Evolutionary conservation across 2,113 vertebrate species (phyloP), one percentile per base, ranked within the genome.

Genomic region (Mormyrus lacerda): DNA sequence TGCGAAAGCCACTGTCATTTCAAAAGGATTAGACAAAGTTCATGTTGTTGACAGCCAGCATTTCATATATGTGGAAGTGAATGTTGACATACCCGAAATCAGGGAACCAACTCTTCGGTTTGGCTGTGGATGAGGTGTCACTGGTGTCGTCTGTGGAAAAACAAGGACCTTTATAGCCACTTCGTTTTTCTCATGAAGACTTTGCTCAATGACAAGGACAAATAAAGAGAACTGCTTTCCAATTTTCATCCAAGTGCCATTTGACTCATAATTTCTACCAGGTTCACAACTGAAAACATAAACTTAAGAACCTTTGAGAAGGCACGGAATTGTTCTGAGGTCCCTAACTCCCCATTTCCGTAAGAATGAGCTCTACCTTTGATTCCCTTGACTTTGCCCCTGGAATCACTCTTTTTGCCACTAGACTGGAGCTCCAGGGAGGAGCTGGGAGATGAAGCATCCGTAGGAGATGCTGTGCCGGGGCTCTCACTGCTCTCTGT

Each of bases 71-170:
- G n/a, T 9, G 50, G 42, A 48, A 11, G 45, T 31, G 82, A 11
- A 87, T 11, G n/a, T 19, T 42, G 11, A 87, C 87, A 0, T 42
- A 87, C 87, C 87, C 35, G 13, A 98, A 97, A 94, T 97, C 95
- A 21, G 97, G 97, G 93, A 98, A 98, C 94, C 95, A 96, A 91
- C 93, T 96, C 93, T 96, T 98, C 35, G 96, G 95, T 89, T 96
- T 97, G 58, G 95, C 95, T 88, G 95, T 92, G 0, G 92, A 44
- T 0, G 96, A 93, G 91, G 94, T 95, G 92, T 97, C 96, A 93
- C 83, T 95, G 24, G 92, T 90, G 91, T 96, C 92, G 51, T 92
- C 92, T 92, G 53, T 45, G 58, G n/a, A 31, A 50, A 3, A 87
- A 85, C 31, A 55, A 51, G 35, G 85, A 50, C 53, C 44, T 65